Base-by-base conservation (phyloP, 1,140 invertebrate genomes). In the Paralvinella palmiformis region DNA sequence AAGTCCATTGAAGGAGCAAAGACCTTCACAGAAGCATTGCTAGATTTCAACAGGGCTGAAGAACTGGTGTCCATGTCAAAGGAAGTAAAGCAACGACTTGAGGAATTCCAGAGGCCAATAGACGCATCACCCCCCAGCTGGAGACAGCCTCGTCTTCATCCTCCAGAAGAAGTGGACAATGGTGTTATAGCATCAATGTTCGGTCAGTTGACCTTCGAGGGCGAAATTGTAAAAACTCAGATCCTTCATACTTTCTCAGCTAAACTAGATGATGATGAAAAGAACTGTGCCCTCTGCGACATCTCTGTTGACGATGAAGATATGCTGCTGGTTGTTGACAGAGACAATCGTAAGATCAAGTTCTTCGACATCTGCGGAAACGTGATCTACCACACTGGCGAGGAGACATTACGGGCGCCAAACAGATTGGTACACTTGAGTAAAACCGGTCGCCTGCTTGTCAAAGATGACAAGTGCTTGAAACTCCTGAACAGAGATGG, bases 191-290 rank as follows among this genome's bases (percentile, higher is more conserved):
- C 55, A 5, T 32, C 22, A 3, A n/a, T 67, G 62, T 64, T 64
- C 33, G 66, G 66, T n/a, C 31, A 45, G 32, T 35, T 67, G 41
- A 67, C 62, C n/a, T 64, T 67, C 37, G 66, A 58, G 31, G 62
- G 66, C 10, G 62, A 67, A 35, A 45, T 59, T 20, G 50, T 62
- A 15, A 45, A 45, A 22, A 48, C 33, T 20, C 45, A 62, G 10
- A 36, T 52, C 10, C 45, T 53, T 15, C 29, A 53, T 27, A 31
- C 59, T 0, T 66, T 66, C 37, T 66, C 64, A 6, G 64, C 64
- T 6, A 32, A 44, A 31, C 24, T 35, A 3, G 24, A 45, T 24
- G 29, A 56, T 53, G 64, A 66, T 41, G 59, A 61, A 29, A 45
- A 53, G 59, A 29, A 52, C 31, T 62, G 59, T 27, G 64, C 64